Percentiles rank a stretch among this genome's conserved stretches.
phyloP scores from a whole-genome alignment of 2,113 vertebrate genomes.

The Tretioscincus oriximinensis region DNA sequence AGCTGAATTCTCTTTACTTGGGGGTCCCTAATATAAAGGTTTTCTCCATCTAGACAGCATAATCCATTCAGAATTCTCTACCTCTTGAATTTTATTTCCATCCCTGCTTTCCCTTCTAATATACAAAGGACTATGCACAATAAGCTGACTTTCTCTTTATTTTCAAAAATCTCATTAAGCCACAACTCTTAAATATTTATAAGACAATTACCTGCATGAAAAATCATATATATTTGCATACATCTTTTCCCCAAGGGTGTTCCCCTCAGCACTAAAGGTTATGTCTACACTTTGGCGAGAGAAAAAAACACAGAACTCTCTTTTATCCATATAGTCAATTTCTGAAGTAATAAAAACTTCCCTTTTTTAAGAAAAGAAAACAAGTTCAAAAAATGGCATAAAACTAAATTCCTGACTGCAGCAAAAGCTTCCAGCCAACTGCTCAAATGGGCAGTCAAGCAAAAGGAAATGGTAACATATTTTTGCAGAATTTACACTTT shows the following conservation, averaged over 20 bases:
- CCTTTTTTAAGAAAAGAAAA: constrained; percentile 52
- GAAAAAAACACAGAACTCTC: not conserved
- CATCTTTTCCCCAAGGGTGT: not conserved
- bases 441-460: constrained; percentile 56
- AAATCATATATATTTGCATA: not conserved
- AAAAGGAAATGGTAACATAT: constrained; percentile 68
- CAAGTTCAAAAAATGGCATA: constrained; percentile 59
- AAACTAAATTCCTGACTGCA: constrained; percentile 64
- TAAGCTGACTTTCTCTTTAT: not conserved
- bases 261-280: not conserved
- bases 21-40: no score
- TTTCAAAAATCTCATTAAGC: no score
- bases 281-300: not conserved
- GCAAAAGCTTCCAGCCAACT: constrained; percentile 60
- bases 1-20: not conserved
- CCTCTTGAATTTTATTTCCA: no score
- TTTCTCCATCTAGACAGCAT: no score
- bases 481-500: constrained; percentile 69
- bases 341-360: constrained; percentile 55
- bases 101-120: not conserved
- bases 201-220: not conserved
- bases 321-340: constrained; percentile 39
- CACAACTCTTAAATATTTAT: not conserved
- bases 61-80: no score
- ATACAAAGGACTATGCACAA: not conserved